Base-by-base conservation (phyloP, 1,140 invertebrate species). In the Drosophila albomicans region DNA sequence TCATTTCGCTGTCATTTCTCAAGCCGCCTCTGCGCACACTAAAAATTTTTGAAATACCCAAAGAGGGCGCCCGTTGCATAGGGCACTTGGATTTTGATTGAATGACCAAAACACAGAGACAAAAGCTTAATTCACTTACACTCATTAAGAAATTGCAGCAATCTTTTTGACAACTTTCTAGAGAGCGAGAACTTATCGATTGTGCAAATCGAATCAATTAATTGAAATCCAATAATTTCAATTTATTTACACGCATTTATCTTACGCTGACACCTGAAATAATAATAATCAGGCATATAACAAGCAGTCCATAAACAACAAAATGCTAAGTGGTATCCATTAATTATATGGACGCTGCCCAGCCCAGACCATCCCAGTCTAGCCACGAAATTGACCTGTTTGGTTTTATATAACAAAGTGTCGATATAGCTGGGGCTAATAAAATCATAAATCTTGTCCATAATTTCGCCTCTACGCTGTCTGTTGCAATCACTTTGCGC, bases 361-460 rank as follows among this genome's bases (percentile, higher is more conserved):
- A 41, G 58, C 56, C 64, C 67, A 63, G 28, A 28, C 48, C 13
- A 43, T 10, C 35, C 52, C 30, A 20, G 45, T 15, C 63, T 35
- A 54, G 56, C 41, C 67, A 30, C 30, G 32, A 62, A 69, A 74
- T 69, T 75, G 73, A 70, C 73, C 66, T 71, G 66, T 75, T 75
- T 45, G 67, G 35, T 62, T 66, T 87, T 88, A 89, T 84, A 67
- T 88, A 88, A 88, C 85, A 20, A 75, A 59, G 69, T 71, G 74
- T 88, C 85, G 81, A 88, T 87, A 67, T 49, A 54, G 51, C 51
- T 16, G 2, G n/a, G 67, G 76, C 84, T 84, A 89, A 68, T 71
- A 78, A 89, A 75, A 78, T 75, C 84, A 88, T 88, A 88, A 88
- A 88, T 88, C 84, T 88, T 88, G 63, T 89, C 80, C 72, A 81